Percentiles rank a stretch among this genome's conserved stretches.
Evolutionary conservation across 2,888 invertebrate genomes (phyloP).

Genomic region (Platynereis dumerilii): DNA sequence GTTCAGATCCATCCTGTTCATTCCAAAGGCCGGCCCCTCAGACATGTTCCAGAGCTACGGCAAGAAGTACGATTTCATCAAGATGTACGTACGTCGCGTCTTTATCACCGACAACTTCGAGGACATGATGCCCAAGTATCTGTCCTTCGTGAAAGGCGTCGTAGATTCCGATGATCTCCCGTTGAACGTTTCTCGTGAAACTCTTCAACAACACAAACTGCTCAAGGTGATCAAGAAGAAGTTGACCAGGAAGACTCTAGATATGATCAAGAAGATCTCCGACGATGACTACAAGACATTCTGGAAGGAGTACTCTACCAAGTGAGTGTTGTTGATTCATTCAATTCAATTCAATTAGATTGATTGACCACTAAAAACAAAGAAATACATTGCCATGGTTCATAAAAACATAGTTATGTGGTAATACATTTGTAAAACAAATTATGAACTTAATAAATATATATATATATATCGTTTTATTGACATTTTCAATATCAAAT

Average conservation of each 20-base stretch:
- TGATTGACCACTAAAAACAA: no score
- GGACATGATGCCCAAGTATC: constrained; percentile 98
- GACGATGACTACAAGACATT: constrained; percentile 88
- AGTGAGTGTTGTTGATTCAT: no score
- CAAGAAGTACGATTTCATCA: constrained; percentile 91
- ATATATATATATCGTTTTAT: no score
- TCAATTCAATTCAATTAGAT: no score
- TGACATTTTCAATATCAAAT: no score
- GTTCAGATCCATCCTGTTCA: constrained; percentile 93
- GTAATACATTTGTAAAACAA: no score
- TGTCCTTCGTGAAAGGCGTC: constrained; percentile 93
- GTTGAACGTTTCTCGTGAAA: constrained; percentile 96
- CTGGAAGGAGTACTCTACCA: constrained; percentile 99
- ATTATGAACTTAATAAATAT: no score
- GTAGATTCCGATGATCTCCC: constrained; percentile 98
- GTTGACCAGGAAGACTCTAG: constrained; percentile 92
- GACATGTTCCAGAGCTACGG: constrained; percentile 97
- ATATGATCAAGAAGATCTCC: constrained; percentile 96
- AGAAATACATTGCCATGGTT: no score
- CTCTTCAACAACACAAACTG: constrained; percentile 96
- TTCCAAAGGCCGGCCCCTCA: constrained; percentile 86
- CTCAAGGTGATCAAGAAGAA: constrained; percentile 99
- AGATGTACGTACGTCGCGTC: constrained; percentile 95
- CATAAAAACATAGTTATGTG: no score
- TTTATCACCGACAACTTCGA: constrained; percentile 99